phyloP scores from a whole-genome alignment of 2,113 vertebrate species.

The Electrona antarctica region DNA sequence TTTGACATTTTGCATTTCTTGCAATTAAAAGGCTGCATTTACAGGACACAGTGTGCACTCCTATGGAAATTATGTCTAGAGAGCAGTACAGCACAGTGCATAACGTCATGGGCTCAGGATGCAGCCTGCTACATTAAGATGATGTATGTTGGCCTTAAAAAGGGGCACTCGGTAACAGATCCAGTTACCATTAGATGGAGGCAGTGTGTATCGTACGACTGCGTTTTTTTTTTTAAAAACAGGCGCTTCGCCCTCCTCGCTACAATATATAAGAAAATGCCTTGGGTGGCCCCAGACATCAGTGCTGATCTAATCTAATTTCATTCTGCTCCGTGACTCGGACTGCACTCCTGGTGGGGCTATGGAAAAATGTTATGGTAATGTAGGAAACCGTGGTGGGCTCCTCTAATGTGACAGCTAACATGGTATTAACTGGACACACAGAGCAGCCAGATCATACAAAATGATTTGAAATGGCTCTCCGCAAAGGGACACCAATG shows the following conservation, averaged over 20 bases:
- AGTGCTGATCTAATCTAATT: conserved; percentile 73
- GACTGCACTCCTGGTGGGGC: conserved; percentile 46
- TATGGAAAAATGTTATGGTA: conserved; percentile 69
- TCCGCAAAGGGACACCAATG: neutral
- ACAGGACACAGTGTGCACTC: conserved; percentile 43
- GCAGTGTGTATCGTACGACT: conserved; percentile 51
- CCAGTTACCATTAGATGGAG: conserved; percentile 73
- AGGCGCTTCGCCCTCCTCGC: conserved; percentile 56
- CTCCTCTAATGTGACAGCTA: conserved; percentile 71
- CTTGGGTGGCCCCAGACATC: conserved; percentile 69
- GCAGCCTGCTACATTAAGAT: conserved; percentile 69
- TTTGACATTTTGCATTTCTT: conserved; percentile 84
- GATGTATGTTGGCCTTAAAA: conserved; percentile 71
- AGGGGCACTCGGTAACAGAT: conserved; percentile 64
- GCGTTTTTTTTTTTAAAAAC: conserved; percentile 69
- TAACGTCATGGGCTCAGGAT: conserved; percentile 66
- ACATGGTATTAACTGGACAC: conserved; percentile 59
- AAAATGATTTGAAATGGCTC: conserved; percentile 26
- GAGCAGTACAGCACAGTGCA: conserved; percentile 38
- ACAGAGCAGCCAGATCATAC: conserved; percentile 32
- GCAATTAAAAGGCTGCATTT: conserved; percentile 77
- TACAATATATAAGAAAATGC: conserved; percentile 58
- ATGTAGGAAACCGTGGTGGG: conserved; percentile 66
- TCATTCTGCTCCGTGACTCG: conserved; percentile 55
- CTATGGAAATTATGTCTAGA: conserved; percentile 54